These are phyloP conservation scores for Anoplophora glabripennis DNA, from an alignment of 1,140 invertebrate genomes.

Conservation along the genomic window DNA sequence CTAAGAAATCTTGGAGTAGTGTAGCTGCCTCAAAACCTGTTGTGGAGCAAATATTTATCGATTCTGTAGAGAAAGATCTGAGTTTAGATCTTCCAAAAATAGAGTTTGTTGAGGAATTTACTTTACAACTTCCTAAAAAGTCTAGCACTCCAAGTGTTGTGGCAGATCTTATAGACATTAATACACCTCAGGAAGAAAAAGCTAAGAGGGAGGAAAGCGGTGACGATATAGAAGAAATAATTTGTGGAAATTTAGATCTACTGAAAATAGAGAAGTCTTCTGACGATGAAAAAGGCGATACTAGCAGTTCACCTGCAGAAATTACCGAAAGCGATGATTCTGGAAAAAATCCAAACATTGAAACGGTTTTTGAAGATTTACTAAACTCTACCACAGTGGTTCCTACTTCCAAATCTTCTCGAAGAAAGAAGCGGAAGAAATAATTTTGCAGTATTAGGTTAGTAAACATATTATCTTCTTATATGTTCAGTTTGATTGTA, in stretches of 20 bases:
- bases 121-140: slow-evolving; percentile 28
- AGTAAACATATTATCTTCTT: no score
- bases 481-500: background rate
- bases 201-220: slow-evolving; percentile 1
- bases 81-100: slow-evolving; percentile 16
- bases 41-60: slow-evolving; percentile 14
- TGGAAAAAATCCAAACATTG: slow-evolving; percentile 26
- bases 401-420: slow-evolving; percentile 9
- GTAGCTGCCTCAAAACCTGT: slow-evolving; percentile 32
- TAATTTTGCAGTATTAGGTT: slow-evolving; percentile 7
- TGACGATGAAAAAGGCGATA: slow-evolving; percentile 41
- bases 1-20: slow-evolving; percentile 40
- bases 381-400: background rate
- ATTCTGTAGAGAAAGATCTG: slow-evolving; percentile 16
- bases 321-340: slow-evolving; percentile 48
- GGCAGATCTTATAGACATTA: slow-evolving; percentile 32
- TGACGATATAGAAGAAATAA: background rate
- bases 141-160: slow-evolving; percentile 9
- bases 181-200: slow-evolving; percentile 24
- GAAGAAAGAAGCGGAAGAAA: slow-evolving; percentile 25
- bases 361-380: background rate
- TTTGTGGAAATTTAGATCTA: slow-evolving; percentile 16
- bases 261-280: slow-evolving; percentile 43
- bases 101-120: slow-evolving; percentile 28
- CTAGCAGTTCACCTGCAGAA: slow-evolving; percentile 40